Conservation (phyloP, 2,888 invertebrate species). For the Candidula unifasciata region DNA sequence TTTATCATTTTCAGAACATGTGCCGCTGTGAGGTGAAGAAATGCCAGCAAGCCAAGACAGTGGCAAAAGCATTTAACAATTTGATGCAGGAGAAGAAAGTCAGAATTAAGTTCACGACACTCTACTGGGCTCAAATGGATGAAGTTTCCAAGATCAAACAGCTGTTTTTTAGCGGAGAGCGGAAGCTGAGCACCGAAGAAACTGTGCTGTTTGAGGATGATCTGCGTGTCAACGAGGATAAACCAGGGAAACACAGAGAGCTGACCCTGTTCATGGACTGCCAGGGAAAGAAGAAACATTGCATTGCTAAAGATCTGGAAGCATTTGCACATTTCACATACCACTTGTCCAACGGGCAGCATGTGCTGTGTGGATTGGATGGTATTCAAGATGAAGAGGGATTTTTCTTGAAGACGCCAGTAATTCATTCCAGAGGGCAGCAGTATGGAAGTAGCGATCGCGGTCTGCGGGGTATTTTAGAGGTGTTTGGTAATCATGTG, state of each 20-base stretch:
- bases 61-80: constrained; percentile 47
- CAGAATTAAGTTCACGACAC: constrained; percentile 44
- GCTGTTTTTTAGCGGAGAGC: constrained; percentile 48
- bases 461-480: constrained; percentile 48
- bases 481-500: constrained; percentile 51
- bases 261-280: constrained; percentile 29
- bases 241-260: constrained; percentile 27
- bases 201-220: constrained; percentile 56
- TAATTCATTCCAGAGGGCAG: constrained; percentile 52
- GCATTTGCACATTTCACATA: constrained; percentile 57
- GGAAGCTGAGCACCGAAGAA: constrained; percentile 50
- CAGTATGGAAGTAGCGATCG: constrained; percentile 53
- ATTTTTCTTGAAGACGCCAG: constrained; percentile 52
- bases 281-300: constrained; percentile 9
- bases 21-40: constrained; percentile 54
- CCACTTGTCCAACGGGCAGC: constrained; percentile 51
- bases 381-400: constrained; percentile 52
- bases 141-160: constrained; percentile 54
- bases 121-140: constrained; percentile 56
- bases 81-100: constrained; percentile 12
- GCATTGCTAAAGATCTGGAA: constrained; percentile 41
- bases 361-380: constrained; percentile 54
- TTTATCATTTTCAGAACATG: constrained; percentile 38
- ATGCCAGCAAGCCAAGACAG: constrained; percentile 43
- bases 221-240: constrained; percentile 40